These are phyloP conservation scores for Corythornis leucogaster DNA, from an alignment of 2,797 vertebrate genomes.

Conservation along the genomic window DNA sequence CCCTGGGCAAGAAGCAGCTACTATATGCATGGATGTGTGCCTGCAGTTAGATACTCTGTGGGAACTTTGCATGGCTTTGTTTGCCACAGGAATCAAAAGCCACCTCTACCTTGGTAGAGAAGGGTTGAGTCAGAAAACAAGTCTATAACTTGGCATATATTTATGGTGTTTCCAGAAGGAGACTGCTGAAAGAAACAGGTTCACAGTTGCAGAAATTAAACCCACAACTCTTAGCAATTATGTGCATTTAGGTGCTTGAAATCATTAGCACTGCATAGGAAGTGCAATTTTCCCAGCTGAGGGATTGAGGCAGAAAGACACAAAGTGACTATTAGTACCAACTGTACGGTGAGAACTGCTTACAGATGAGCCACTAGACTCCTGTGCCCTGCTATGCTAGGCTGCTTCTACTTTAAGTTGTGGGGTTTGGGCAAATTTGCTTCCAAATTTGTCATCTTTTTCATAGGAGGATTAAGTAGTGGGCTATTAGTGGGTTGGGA, in stretches of 20 bases:
- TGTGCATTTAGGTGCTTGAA: not conserved
- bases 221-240: not conserved
- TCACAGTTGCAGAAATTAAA: not conserved
- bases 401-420: not conserved
- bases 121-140: not conserved
- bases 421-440: not conserved
- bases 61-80: not conserved
- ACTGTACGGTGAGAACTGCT: not conserved
- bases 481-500: not conserved
- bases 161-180: not conserved
- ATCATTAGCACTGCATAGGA: not conserved
- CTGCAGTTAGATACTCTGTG: not conserved
- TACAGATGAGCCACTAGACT: not conserved
- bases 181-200: not conserved
- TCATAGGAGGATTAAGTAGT: not conserved
- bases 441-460: not conserved
- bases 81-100: not conserved
- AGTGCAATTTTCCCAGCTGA: not conserved
- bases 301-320: not conserved
- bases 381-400: not conserved
- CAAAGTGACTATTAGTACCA: not conserved
- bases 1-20: not conserved
- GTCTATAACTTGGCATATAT: not conserved
- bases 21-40: not conserved
- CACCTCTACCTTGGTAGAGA: not conserved